These are phyloP conservation scores for Cherax quadricarinatus DNA, from an alignment of 1,140 invertebrate genomes.

Conservation along the genomic window DNA sequence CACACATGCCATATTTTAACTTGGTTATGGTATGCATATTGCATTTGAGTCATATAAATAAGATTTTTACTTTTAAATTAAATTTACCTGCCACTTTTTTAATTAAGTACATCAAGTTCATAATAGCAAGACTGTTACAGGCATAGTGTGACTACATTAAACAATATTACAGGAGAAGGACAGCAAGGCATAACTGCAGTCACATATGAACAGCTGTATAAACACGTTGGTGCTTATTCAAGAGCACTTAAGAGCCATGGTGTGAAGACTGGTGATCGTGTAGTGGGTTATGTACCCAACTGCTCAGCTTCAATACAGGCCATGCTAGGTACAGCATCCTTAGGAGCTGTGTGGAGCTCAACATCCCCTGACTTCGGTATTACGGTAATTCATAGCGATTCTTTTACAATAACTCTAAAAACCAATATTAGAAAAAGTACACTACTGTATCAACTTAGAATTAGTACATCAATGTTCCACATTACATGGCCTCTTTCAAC, in stretches of 20 bases:
- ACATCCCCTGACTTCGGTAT: constrained; percentile 81
- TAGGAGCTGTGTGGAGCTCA: constrained; percentile 81
- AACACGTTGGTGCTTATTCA: constrained; percentile 76
- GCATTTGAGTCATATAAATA: no score
- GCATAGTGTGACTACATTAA: neutral
- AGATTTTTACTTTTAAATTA: no score
- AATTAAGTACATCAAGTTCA: no score
- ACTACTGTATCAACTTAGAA: no score
- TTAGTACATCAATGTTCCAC: no score
- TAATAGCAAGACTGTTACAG: no score
- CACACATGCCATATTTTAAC: no score
- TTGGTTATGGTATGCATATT: no score
- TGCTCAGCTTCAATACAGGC: constrained; percentile 77
- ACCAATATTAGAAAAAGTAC: no score
- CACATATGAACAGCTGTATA: constrained; percentile 77
- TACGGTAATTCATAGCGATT: constrained; percentile 66
- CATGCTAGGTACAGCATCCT: constrained; percentile 79
- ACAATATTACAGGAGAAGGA: constrained; percentile 76
- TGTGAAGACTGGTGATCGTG: constrained; percentile 77
- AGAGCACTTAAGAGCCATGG: constrained; percentile 77
- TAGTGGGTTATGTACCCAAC: constrained; percentile 78
- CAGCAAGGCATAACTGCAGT: constrained; percentile 74
- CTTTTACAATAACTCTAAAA: neutral
- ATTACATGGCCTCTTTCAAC: no score
- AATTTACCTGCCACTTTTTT: no score